Percentiles rank a stretch among this genome's conserved stretches.
Conservation (phyloP, 1,140 invertebrate genomes). For the Capitella teleta region DNA sequence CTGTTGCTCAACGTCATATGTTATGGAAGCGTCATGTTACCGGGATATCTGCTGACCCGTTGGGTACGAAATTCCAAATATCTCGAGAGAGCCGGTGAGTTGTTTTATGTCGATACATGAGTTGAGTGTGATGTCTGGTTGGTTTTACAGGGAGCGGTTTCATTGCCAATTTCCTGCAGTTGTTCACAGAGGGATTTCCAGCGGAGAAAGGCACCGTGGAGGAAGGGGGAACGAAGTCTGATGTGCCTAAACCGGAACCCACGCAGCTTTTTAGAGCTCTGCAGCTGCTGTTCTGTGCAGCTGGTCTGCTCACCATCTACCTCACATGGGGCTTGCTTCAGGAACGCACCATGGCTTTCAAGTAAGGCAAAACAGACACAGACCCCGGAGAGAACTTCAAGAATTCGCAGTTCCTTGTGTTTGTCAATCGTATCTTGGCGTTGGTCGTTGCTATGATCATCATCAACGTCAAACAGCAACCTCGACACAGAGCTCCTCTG, state of each 20-base stretch:
- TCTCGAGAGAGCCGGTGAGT: slow-evolving; percentile 63
- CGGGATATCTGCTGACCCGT: slow-evolving; percentile 71
- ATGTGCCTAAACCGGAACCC: slow-evolving; percentile 11
- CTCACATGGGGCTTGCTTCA: slow-evolving; percentile 80
- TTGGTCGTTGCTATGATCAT: slow-evolving; percentile 60
- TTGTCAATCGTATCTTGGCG: slow-evolving; percentile 80
- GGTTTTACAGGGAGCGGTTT: neutral
- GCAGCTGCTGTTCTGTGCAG: slow-evolving; percentile 63
- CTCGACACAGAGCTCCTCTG: slow-evolving; percentile 66
- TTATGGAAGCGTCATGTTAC: slow-evolving; percentile 78
- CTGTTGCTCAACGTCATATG: slow-evolving; percentile 64
- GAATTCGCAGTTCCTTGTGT: slow-evolving; percentile 91
- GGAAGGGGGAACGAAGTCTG: slow-evolving; percentile 21
- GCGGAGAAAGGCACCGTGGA: slow-evolving; percentile 25
- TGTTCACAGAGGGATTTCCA: slow-evolving; percentile 52
- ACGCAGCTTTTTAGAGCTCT: slow-evolving; percentile 11
- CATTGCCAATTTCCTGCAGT: slow-evolving; percentile 27
- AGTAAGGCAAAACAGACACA: slow-evolving; percentile 17
- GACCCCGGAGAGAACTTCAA: slow-evolving; percentile 52
- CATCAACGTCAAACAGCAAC: slow-evolving; percentile 49
- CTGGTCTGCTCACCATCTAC: slow-evolving; percentile 78
- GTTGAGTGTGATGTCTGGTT: too few species aligned
- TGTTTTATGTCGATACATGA: neutral
- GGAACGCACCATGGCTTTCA: slow-evolving; percentile 10
- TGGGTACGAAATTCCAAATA: slow-evolving; percentile 71